These are phyloP conservation scores for Myoxocephalus aenaeus DNA, from an alignment of 2,797 vertebrate genomes.

Conservation along the genomic window DNA sequence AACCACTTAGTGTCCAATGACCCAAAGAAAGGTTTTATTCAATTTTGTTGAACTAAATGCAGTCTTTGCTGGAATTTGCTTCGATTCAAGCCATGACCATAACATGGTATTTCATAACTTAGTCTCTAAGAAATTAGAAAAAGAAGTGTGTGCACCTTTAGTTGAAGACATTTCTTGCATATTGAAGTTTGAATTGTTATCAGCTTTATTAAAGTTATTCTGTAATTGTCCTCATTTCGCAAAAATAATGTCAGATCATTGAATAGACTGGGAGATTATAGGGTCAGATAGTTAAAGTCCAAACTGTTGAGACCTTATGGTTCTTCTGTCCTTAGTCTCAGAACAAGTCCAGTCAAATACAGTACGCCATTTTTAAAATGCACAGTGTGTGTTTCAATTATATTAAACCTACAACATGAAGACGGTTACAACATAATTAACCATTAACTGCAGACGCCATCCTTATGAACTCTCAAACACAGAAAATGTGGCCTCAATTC, in stretches of 20 bases:
- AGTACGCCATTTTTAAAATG: too few species aligned
- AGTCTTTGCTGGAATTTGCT: not conserved
- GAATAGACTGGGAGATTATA: too few species aligned
- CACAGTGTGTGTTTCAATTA: not conserved
- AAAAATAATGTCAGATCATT: too few species aligned
- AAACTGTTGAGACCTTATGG: too few species aligned
- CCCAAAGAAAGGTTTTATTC: conserved; percentile 26
- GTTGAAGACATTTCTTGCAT: not conserved
- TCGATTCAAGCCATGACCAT: not conserved
- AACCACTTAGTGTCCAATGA: conserved; percentile 8
- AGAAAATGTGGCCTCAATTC: conserved; percentile 43
- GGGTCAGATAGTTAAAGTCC: too few species aligned
- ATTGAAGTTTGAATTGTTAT: not conserved
- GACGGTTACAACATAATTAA: not conserved
- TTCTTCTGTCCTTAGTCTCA: too few species aligned
- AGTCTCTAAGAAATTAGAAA: not conserved
- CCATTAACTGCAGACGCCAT: not conserved
- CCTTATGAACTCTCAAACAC: conserved; percentile 10
- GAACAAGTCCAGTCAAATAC: too few species aligned
- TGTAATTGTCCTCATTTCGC: too few species aligned
- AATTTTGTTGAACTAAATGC: conserved; percentile 9
- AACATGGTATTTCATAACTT: not conserved
- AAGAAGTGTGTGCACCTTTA: not conserved
- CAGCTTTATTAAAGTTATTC: too few species aligned
- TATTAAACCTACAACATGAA: not conserved